Conservation (phyloP, 2,888 invertebrate species). For the Lithophane semibrunnea region DNA sequence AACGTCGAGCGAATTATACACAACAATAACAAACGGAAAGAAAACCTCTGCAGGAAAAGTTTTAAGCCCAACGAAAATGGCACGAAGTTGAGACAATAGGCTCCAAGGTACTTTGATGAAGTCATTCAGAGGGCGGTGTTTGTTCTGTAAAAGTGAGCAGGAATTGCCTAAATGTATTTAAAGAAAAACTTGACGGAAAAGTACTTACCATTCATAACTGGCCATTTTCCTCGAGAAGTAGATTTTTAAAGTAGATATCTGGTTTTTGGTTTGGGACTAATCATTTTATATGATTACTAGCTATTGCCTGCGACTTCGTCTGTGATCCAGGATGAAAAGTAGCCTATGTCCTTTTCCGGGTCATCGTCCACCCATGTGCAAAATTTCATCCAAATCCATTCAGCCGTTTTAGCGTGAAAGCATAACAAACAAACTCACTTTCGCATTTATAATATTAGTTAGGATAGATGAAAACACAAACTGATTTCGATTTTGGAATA, state of each 20-base stretch:
- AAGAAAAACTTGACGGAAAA: constrained; percentile 52
- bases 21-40: constrained; percentile 75
- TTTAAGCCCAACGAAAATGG: constrained; percentile 61
- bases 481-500: not conserved
- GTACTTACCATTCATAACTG: constrained; percentile 55
- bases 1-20: constrained; percentile 76
- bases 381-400: too few species aligned
- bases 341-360: too few species aligned
- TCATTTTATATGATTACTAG: not conserved
- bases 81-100: constrained; percentile 67
- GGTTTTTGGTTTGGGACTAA: constrained; percentile 11
- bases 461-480: not conserved
- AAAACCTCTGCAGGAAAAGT: constrained; percentile 68
- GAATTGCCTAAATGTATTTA: constrained; percentile 52
- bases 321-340: too few species aligned
- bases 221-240: constrained; percentile 26
- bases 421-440: too few species aligned
- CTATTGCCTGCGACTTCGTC: too few species aligned
- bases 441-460: too few species aligned
- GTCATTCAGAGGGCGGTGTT: constrained; percentile 48
- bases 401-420: too few species aligned
- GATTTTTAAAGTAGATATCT: constrained; percentile 10
- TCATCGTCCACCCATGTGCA: too few species aligned
- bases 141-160: constrained; percentile 55
- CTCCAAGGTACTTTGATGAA: constrained; percentile 48